Evolutionary conservation across 64 coral and sea anemone species (phyloP).

Genomic region (Montipora efflorescens): DNA sequence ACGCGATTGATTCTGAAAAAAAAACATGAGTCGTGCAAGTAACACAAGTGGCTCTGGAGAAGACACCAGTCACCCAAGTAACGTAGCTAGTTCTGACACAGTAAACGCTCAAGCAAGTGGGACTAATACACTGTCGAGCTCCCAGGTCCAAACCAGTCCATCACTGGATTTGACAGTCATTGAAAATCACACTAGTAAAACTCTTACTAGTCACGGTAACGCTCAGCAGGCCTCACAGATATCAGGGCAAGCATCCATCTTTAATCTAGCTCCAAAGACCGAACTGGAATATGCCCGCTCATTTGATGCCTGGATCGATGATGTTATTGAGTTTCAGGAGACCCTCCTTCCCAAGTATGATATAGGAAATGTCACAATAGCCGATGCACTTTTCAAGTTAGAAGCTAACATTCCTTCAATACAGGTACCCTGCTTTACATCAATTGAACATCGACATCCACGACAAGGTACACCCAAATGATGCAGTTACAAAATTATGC

Average conservation of each 20-base stretch:
- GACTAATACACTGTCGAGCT: too few relatives aligned
- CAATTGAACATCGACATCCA: background rate
- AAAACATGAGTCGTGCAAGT: too few relatives aligned
- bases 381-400: background rate
- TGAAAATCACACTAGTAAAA: too few relatives aligned
- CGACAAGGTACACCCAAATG: background rate
- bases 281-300: too few relatives aligned
- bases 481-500: background rate
- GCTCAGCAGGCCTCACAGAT: background rate
- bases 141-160: too few relatives aligned
- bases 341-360: background rate
- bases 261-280: background rate
- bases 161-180: too few relatives aligned
- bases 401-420: background rate
- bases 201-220: too few relatives aligned
- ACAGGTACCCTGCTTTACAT: background rate
- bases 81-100: too few relatives aligned
- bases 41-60: too few relatives aligned
- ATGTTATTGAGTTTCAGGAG: background rate
- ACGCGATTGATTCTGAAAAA: too few relatives aligned
- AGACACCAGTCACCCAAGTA: too few relatives aligned
- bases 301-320: background rate
- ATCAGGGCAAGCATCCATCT: background rate
- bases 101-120: too few relatives aligned
- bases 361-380: background rate